Evolutionary conservation across 2,888 invertebrate genomes (phyloP).

Genomic region (Girardia tigrina): DNA sequence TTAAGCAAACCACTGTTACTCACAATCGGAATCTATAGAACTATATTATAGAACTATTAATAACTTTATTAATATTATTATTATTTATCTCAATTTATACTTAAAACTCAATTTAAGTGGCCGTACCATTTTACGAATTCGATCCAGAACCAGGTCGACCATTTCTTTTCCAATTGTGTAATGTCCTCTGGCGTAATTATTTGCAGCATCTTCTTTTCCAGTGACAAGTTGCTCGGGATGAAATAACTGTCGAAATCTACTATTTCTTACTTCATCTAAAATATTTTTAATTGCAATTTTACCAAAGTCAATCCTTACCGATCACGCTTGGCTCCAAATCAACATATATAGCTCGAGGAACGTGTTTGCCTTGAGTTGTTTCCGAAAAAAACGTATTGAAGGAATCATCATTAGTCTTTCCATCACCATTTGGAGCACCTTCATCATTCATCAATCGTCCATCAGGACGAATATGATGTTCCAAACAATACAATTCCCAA

Average conservation of each 20-base stretch:
- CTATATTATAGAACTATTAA: too few species aligned
- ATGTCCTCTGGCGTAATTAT: slow-evolving; percentile 67
- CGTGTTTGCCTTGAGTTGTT: slow-evolving; percentile 23
- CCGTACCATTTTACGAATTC: slow-evolving; percentile 57
- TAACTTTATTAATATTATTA: slow-evolving; percentile 44
- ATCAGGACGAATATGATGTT: slow-evolving; percentile 10
- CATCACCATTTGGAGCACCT: background rate
- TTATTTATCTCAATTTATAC: background rate
- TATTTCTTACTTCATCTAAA: slow-evolving; percentile 42
- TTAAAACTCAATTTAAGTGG: too few species aligned
- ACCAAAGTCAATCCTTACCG: background rate
- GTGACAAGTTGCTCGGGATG: slow-evolving; percentile 47
- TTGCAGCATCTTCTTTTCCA: slow-evolving; percentile 69
- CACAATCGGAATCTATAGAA: too few species aligned
- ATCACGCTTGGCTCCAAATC: slow-evolving; percentile 36
- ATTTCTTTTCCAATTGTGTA: slow-evolving; percentile 65
- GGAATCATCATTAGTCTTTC: background rate
- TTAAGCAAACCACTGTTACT: too few species aligned
- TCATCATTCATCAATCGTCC: background rate
- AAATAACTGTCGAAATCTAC: slow-evolving; percentile 42
- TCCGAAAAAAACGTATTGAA: slow-evolving; percentile 18
- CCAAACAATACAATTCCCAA: too few species aligned
- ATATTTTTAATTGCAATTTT: background rate
- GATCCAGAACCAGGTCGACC: slow-evolving; percentile 60
- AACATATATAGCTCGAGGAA: slow-evolving; percentile 33